These are phyloP conservation scores for Chaetodon trifascialis DNA, from an alignment of 2,113 vertebrate species.

Conservation along the genomic window DNA sequence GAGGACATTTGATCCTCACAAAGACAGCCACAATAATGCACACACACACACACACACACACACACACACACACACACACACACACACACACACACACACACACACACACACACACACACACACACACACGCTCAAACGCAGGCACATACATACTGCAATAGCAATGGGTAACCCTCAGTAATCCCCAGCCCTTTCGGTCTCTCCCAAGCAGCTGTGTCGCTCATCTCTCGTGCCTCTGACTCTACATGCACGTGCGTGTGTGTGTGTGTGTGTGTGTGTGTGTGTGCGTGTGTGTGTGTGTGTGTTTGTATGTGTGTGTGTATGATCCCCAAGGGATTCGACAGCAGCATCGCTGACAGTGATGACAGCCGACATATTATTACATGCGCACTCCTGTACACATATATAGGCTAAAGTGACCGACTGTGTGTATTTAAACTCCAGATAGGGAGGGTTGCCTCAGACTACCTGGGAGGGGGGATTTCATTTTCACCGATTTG, in stretches of 20 bases:
- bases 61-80: background rate
- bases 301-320: too few species aligned
- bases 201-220: constrained; percentile 48
- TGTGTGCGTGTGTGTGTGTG: constrained; percentile 22
- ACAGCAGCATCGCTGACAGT: constrained; percentile 32
- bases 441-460: constrained; percentile 13
- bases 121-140: too few species aligned
- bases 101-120: background rate
- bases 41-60: background rate
- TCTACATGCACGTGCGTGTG: background rate
- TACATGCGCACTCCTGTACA: background rate
- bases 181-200: constrained; percentile 42
- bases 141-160: constrained; percentile 9
- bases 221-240: constrained; percentile 34
- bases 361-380: constrained; percentile 60
- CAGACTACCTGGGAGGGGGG: background rate
- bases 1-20: constrained; percentile 26
- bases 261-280: constrained; percentile 40
- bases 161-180: constrained; percentile 44
- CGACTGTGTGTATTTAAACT: constrained; percentile 15
- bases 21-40: background rate
- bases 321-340: constrained; percentile 37
- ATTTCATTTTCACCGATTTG: constrained; percentile 22
- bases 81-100: background rate
- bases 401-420: constrained; percentile 8